Percentiles rank a stretch among this genome's conserved stretches.
phyloP scores from a whole-genome alignment of 2,113 vertebrate genomes.

The Etia nguti region DNA sequence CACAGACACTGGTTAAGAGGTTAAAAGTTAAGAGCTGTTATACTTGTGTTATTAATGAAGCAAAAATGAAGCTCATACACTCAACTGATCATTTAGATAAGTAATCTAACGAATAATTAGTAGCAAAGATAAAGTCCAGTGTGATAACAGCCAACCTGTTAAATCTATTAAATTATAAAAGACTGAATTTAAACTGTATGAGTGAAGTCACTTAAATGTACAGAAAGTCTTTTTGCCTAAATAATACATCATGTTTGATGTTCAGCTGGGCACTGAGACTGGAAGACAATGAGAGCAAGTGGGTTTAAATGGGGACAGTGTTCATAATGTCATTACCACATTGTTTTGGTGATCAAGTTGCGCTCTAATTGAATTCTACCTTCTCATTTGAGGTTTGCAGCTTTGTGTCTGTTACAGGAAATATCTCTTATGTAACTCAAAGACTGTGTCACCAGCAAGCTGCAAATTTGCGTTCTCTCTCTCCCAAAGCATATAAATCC shows the following conservation, averaged over 20 bases:
- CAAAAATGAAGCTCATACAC: neutral
- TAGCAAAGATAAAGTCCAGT: neutral
- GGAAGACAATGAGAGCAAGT: neutral
- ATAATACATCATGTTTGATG: neutral
- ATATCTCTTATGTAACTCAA: neutral
- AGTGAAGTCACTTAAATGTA: neutral
- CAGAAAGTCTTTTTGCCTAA: neutral
- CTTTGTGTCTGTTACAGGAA: neutral
- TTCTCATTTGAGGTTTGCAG: neutral
- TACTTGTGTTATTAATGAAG: neutral
- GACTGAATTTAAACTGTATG: neutral
- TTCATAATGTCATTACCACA: conserved; percentile 3
- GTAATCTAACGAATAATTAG: neutral
- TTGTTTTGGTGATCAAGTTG: conserved; percentile 7
- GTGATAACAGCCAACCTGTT: neutral
- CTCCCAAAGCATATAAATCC: neutral
- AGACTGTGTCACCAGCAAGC: neutral
- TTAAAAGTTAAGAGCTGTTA: neutral
- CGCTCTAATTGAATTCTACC: conserved; percentile 13
- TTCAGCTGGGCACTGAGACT: neutral
- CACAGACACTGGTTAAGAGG: neutral
- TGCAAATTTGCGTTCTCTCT: neutral
- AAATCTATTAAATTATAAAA: neutral
- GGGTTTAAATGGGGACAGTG: neutral
- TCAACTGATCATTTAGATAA: neutral